Evolutionary conservation across 2,113 vertebrate species (phyloP), one percentile per base, ranked within the genome.

Genomic region (Onychostoma macrolepis): DNA sequence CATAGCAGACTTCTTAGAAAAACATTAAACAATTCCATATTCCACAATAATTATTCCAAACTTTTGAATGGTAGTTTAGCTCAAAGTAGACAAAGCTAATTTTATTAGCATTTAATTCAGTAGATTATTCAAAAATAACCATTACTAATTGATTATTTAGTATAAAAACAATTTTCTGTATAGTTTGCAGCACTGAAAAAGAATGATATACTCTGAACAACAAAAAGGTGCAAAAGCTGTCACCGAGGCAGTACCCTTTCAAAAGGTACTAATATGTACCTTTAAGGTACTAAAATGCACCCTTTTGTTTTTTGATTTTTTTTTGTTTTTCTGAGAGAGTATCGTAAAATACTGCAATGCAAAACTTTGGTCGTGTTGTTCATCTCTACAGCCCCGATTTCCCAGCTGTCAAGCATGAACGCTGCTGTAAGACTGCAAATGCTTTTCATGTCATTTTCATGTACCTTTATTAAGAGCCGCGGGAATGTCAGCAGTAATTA

Each of bases 381-480:
- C 17, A 19, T 33, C 26, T 24, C 45, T 4, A 77, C 3, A 6
- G 5, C n/a, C 72, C 0, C 2, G 6, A 26, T 48, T 48, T 76
- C 2, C 38, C 43, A 76, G 41, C 43, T 45, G 74, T 76, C 74
- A 17, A 7, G 5, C 74, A 4, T 30, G 43, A 30, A 1, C 0
- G 3, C 75, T 53, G 75, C 30, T 33, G 48, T 4, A n/a, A 58
- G 17, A 38, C 30, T 80, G 30, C n/a, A 17, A n/a, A 36, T 36
- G n/a, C 19, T 36, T 33, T 80, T n/a, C 53, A 36, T 80, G 78
- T 61, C 78, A 80, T 61, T 4, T 38, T 30, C 50, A 53, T 78
- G 76, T 78, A 24, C 76, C 76, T 78, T 21, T 58, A 58, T 80
- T 36, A 38, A 36, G 33, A 50, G 17, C 15, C n/a, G 9, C 75